Evolutionary conservation across 2,113 vertebrate genomes (phyloP).

Genomic region (Gymnorhina tibicen): DNA sequence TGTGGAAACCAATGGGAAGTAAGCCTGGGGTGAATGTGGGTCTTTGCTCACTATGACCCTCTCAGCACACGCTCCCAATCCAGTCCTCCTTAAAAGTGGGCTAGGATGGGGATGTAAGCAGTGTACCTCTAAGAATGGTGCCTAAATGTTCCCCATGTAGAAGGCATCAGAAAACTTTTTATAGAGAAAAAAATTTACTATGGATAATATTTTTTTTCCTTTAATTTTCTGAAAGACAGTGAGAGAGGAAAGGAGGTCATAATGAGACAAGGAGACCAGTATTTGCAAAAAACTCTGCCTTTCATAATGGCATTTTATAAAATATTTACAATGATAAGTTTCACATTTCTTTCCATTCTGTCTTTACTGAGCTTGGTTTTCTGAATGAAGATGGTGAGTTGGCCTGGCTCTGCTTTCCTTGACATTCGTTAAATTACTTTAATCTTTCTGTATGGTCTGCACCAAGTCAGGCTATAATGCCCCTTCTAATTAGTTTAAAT

Average conservation of each 20-base stretch:
- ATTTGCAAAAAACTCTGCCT: not conserved
- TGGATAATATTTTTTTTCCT: not conserved
- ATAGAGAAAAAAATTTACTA: too few species aligned
- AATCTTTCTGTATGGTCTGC: not conserved
- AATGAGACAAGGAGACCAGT: not conserved
- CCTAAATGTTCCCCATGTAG: not conserved
- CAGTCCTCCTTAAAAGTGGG: not conserved
- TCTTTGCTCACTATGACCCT: not conserved
- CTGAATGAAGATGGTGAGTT: not conserved
- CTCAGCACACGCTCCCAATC: fast-evolving
- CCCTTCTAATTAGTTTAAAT: not conserved
- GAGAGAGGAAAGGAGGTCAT: not conserved
- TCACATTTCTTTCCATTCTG: not conserved
- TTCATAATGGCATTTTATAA: not conserved
- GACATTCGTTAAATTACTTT: not conserved
- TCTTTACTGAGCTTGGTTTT: not conserved
- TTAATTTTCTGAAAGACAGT: not conserved
- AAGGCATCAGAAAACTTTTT: not conserved
- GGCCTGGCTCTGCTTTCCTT: not conserved
- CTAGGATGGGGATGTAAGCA: not conserved
- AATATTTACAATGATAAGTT: not conserved
- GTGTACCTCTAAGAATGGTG: not conserved
- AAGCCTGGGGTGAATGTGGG: not conserved
- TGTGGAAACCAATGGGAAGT: not conserved
- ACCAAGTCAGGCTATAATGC: not conserved